These are phyloP conservation scores for Kryptopterus vitreolus DNA, from an alignment of 2,797 vertebrate species.

Conservation along the genomic window DNA sequence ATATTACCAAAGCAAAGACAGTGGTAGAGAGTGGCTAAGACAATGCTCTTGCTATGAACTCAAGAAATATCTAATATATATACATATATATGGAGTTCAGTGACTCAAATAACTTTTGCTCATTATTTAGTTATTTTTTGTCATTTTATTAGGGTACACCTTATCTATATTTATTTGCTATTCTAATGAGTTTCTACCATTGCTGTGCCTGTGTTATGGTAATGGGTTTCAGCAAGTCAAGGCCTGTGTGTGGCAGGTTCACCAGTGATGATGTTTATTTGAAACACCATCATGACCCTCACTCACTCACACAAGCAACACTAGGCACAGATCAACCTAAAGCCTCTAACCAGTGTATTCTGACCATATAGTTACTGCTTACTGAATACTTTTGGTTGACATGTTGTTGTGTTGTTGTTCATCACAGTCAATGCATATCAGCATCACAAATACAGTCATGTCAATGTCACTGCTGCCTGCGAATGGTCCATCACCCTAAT, in stretches of 20 bases:
- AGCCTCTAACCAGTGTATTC: not conserved
- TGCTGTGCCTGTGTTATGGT: not conserved
- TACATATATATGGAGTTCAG: too few species aligned
- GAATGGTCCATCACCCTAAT: not conserved
- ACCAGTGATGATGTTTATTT: not conserved
- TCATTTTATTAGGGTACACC: not conserved
- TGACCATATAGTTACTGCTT: not conserved
- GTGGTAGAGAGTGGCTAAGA: too few species aligned
- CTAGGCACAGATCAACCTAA: not conserved
- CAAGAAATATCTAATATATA: too few species aligned
- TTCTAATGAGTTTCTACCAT: not conserved
- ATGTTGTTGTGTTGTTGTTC: not conserved
- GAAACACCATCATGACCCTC: too few species aligned
- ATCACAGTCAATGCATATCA: not conserved
- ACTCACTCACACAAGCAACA: too few species aligned
- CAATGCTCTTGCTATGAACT: too few species aligned
- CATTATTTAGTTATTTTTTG: too few species aligned
- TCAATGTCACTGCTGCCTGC: not conserved
- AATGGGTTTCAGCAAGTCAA: not conserved
- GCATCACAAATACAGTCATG: not conserved
- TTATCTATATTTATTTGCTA: not conserved
- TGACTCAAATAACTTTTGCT: too few species aligned
- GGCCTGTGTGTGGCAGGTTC: not conserved
- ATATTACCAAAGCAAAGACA: too few species aligned
- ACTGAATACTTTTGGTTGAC: not conserved